Conservation (phyloP, 2,888 invertebrate species). For the Synanthedon tipuliformis region DNA sequence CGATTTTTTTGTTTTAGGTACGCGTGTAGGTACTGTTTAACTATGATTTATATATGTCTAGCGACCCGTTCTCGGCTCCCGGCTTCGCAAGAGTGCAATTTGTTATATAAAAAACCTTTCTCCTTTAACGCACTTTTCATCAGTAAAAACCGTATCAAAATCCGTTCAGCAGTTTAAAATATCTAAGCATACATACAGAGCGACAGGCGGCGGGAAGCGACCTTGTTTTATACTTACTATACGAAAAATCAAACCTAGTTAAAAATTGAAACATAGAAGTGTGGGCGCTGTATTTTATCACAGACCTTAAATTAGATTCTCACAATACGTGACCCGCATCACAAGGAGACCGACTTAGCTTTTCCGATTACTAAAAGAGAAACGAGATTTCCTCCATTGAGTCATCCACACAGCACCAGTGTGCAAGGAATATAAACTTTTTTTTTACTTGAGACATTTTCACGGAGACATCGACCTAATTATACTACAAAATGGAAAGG, state of each 20-base stretch:
- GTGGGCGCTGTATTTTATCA: conserved; percentile 16
- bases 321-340: conserved; percentile 25
- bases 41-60: no score
- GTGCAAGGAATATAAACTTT: neutral
- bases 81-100: no score
- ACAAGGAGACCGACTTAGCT: conserved; percentile 21
- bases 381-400: neutral
- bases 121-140: no score
- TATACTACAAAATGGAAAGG: conserved; percentile 10
- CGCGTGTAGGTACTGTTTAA: no score
- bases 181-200: no score
- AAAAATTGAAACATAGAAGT: conserved; percentile 12
- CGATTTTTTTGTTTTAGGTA: no score
- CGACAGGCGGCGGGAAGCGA: neutral
- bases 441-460: neutral
- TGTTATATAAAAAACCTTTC: no score
- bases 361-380: conserved; percentile 24
- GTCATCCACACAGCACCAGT: neutral
- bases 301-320: conserved; percentile 22
- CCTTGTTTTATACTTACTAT: no score
- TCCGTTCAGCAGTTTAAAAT: no score
- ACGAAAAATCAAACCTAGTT: conserved; percentile 7
- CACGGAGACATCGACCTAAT: neutral
- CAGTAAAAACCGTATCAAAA: no score
- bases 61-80: no score